These are phyloP conservation scores for Drosophila pseudotalamancana DNA, from an alignment of 2,888 invertebrate species.

Conservation along the genomic window DNA sequence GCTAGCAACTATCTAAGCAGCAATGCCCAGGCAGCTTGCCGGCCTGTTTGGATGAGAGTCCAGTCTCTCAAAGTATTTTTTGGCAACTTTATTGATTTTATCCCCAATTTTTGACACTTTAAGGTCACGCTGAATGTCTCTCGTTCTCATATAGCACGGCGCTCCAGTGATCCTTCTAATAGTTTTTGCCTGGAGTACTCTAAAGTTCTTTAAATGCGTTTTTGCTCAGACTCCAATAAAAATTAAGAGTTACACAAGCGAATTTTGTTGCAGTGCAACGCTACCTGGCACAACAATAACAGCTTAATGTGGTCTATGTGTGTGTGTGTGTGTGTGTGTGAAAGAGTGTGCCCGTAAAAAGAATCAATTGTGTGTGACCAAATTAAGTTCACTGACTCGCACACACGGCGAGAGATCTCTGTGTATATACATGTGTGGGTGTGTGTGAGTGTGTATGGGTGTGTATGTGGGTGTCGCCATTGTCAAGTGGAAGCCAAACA, in stretches of 20 bases:
- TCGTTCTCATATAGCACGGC: too few species aligned
- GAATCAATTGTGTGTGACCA: slow-evolving; percentile 83
- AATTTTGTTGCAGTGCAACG: slow-evolving; percentile 1
- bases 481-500: slow-evolving; percentile 74
- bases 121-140: too few species aligned
- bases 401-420: slow-evolving; percentile 18
- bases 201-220: too few species aligned
- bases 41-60: too few species aligned
- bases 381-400: slow-evolving; percentile 81
- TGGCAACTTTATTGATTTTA: too few species aligned
- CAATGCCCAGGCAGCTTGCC: too few species aligned
- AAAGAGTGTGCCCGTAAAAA: slow-evolving; percentile 58
- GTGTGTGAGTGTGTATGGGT: slow-evolving; percentile 6
- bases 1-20: too few species aligned
- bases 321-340: slow-evolving; percentile 11
- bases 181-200: too few species aligned
- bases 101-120: too few species aligned
- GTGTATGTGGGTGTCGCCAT: slow-evolving; percentile 50
- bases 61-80: too few species aligned
- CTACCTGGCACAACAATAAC: slow-evolving; percentile 49
- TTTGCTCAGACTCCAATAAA: too few species aligned
- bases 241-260: background rate
- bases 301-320: slow-evolving; percentile 17
- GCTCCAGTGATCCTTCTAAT: too few species aligned
- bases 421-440: background rate